These are phyloP conservation scores for Psephotus haematonotus DNA, from an alignment of 2,113 vertebrate species.

Conservation along the genomic window DNA sequence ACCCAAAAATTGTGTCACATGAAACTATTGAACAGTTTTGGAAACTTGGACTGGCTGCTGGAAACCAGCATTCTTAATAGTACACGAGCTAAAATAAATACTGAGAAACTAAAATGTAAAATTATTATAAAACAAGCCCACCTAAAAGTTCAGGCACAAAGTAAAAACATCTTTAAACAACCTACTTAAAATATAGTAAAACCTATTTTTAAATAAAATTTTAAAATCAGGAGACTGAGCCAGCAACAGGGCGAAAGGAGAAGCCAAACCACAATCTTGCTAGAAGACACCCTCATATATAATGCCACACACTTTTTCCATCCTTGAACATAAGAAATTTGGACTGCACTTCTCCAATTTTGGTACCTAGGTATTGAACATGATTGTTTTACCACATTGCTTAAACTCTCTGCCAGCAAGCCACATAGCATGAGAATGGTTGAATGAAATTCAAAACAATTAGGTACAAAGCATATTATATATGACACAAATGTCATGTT, in stretches of 20 bases:
- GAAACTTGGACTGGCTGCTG: slow-evolving; percentile 58
- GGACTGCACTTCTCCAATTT: not conserved
- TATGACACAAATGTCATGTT: not conserved
- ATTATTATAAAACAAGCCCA: slow-evolving; percentile 11
- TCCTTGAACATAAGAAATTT: slow-evolving; percentile 29
- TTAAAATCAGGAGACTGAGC: slow-evolving; percentile 20
- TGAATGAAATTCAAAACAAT: slow-evolving; percentile 24
- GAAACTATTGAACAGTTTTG: slow-evolving; percentile 41
- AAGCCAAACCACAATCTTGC: slow-evolving; percentile 50
- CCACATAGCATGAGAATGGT: not conserved
- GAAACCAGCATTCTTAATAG: slow-evolving; percentile 27
- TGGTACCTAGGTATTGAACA: slow-evolving; percentile 50
- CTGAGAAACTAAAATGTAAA: slow-evolving; percentile 27
- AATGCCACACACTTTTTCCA: slow-evolving; percentile 59
- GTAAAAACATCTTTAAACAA: slow-evolving; percentile 46
- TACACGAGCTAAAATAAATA: slow-evolving; percentile 23
- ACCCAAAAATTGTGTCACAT: slow-evolving; percentile 40
- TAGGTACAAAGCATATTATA: not conserved
- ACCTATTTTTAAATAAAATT: slow-evolving; percentile 42
- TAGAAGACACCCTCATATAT: slow-evolving; percentile 35
- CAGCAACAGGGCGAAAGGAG: not conserved
- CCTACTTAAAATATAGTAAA: slow-evolving; percentile 59
- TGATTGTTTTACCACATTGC: slow-evolving; percentile 49
- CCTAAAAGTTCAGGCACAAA: slow-evolving; percentile 38
- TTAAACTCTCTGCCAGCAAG: not conserved